Base-by-base conservation (phyloP, 2,888 invertebrate genomes). In the Leucophenga maculata region DNA sequence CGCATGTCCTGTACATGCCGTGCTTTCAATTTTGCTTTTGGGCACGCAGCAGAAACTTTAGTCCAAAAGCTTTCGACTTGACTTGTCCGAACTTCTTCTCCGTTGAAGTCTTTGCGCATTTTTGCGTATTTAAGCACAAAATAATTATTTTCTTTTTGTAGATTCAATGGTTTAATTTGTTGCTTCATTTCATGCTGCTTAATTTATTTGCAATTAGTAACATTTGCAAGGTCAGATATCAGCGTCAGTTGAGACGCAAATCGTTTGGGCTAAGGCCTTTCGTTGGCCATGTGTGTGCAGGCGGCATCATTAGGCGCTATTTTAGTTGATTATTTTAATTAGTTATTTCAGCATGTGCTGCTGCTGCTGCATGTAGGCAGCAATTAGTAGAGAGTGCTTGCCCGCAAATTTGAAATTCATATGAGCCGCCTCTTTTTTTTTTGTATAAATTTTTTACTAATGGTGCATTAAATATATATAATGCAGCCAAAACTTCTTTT, bases 391-490 rank as follows among this genome's bases (percentile, higher is more conserved):
- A 62, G 57, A 11, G 39, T 39, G 39, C 11, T 39, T 11, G 6
- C 8, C 1, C 8, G 11, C 52, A 52, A 54, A 54, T 54, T 22
- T 54, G 9, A 18, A 18, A 3, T 13, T 11, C 11, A 54, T n/a
- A 50, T 18, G 6, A 50, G 50, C 16, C 2, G 50, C 8, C 50
- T n/a, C n/a, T 50, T n/a, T n/a, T 18, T 50, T 8, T 13, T 18
- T 13, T 50, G 50, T n/a, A 57, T 57, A 14, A 22, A 26, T 14
- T 26, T 22, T 22, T 78, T 81, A 80, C 83, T 82, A 81, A 81
- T 81, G 81, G 80, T 82, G 81, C 80, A 82, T 83, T 82, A 83
- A 81, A 82, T 81, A 83, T 80, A 81, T 82, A 83, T 80, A 83
- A 78, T 54, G 20, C 55, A 18, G 26, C 31, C n/a, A 9, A 57